Evolutionary conservation across 1,140 invertebrate species (phyloP).

Genomic region (Drosophila eugracilis): DNA sequence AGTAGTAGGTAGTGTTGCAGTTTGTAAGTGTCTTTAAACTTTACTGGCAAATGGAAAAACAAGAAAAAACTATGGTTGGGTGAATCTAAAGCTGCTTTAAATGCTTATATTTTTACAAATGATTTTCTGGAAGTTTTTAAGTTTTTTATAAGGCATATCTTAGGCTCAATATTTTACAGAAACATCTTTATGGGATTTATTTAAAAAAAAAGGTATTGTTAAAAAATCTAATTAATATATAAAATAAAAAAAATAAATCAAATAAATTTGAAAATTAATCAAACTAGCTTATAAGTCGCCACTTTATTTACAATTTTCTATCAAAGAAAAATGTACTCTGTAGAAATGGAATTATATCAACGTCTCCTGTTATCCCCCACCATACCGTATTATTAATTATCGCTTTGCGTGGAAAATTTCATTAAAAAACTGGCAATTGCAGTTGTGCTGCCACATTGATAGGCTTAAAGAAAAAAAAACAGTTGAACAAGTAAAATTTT

Average conservation of each 20-base stretch:
- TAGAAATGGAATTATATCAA: background rate
- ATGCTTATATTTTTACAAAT: background rate
- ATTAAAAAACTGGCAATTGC: conserved; percentile 35
- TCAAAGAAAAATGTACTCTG: background rate
- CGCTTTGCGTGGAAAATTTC: conserved; percentile 29
- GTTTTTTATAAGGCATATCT: too few relatives aligned
- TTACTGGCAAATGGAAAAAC: background rate
- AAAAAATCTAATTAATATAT: too few relatives aligned
- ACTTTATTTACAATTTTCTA: too few relatives aligned
- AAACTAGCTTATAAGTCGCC: too few relatives aligned
- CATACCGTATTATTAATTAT: conserved; percentile 13
- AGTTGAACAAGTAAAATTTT: conserved; percentile 11
- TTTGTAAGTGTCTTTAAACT: background rate
- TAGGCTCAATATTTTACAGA: too few relatives aligned
- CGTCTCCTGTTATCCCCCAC: background rate
- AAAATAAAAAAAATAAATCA: too few relatives aligned
- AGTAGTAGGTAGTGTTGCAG: too few relatives aligned
- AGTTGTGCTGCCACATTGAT: conserved; percentile 7
- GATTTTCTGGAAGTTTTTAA: background rate
- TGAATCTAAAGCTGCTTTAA: background rate
- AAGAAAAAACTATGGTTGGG: background rate
- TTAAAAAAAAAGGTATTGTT: too few relatives aligned
- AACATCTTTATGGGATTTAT: too few relatives aligned
- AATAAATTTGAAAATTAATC: background rate
- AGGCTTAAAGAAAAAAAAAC: conserved; percentile 7